These are phyloP conservation scores for Apis mellifera DNA, from an alignment of 1,140 invertebrate species.

Conservation along the genomic window Amel_HAv3.1 CM009938.2:9082001-9082500, in stretches of 20 bases:
- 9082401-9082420: background rate
- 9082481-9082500: too few relatives aligned
- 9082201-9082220: background rate
- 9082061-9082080: too few relatives aligned
- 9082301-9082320: background rate
- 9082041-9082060: too few relatives aligned
- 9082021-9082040: too few relatives aligned
- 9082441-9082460: too few relatives aligned
- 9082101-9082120: too few relatives aligned
- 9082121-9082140: background rate
- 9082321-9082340: background rate
- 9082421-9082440: too few relatives aligned
- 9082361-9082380: background rate
- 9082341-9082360: background rate
- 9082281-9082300: background rate
- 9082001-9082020: too few relatives aligned
- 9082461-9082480: too few relatives aligned
- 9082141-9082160: background rate
- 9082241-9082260: background rate
- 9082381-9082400: background rate
- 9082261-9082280: constrained; percentile 7
- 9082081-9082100: too few relatives aligned
- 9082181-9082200: background rate
- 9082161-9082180: background rate
- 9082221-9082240: background rate